phyloP scores from a whole-genome alignment of 2,797 vertebrate genomes.

The Argyrosomus regius region DNA sequence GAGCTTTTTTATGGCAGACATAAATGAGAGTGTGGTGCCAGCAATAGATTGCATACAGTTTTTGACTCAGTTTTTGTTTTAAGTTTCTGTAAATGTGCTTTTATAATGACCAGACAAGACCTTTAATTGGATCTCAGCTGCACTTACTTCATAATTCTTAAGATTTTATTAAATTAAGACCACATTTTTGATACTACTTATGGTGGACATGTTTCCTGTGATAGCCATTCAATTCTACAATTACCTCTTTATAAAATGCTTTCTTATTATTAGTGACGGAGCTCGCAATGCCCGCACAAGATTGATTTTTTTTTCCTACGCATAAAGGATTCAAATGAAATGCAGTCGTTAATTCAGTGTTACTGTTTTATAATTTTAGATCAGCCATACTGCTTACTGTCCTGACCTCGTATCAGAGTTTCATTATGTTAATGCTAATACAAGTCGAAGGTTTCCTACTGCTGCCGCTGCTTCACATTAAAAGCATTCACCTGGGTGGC shows the following conservation, averaged over 20 bases:
- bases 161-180: constrained; percentile 1
- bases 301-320: too few species aligned
- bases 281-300: not conserved
- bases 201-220: not conserved
- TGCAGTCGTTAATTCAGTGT: not conserved
- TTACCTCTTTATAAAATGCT: not conserved
- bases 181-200: not conserved
- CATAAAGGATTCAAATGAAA: not conserved
- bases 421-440: not conserved
- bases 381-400: not conserved
- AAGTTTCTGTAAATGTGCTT: constrained; percentile 9
- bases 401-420: not conserved
- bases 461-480: not conserved
- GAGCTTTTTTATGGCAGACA: constrained; percentile 28
- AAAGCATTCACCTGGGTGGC: not conserved
- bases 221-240: not conserved
- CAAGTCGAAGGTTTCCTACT: not conserved
- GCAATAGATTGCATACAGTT: not conserved
- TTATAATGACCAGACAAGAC: constrained; percentile 27
- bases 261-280: not conserved
- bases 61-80: constrained; percentile 22
- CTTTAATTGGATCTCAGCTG: constrained; percentile 24
- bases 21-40: constrained; percentile 12
- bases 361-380: not conserved
- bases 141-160: constrained; percentile 6